Percentiles rank a stretch among this genome's conserved stretches.
Conservation (phyloP, 23 tunicate species). For the Halocynthia aurantium region DNA sequence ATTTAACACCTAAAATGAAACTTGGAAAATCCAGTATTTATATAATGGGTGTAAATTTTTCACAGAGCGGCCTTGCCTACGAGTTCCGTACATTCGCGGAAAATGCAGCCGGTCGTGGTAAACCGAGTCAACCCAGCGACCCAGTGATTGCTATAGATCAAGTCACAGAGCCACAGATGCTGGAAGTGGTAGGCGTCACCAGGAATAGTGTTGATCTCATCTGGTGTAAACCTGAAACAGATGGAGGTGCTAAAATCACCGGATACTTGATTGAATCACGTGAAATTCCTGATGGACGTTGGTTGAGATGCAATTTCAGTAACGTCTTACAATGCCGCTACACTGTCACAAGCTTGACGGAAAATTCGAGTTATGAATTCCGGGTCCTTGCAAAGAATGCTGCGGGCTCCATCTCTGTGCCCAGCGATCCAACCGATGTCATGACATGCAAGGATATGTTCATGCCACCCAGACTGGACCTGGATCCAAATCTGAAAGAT, state of each 20-base stretch:
- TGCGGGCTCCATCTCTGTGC: slow-evolving; percentile 84
- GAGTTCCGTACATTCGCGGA: slow-evolving; percentile 83
- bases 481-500: slow-evolving; percentile 48
- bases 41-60: not conserved
- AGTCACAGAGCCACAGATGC: slow-evolving; percentile 49
- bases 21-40: too few species aligned
- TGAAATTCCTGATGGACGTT: slow-evolving; percentile 42
- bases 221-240: slow-evolving; percentile 88
- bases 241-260: slow-evolving; percentile 88
- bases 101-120: slow-evolving; percentile 84
- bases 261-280: slow-evolving; percentile 81
- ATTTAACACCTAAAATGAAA: too few species aligned
- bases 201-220: slow-evolving; percentile 54
- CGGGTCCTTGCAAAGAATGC: slow-evolving; percentile 89
- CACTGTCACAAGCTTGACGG: slow-evolving; percentile 71
- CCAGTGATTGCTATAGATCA: slow-evolving; percentile 75
- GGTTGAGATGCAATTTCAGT: slow-evolving; percentile 84
- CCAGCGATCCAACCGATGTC: slow-evolving; percentile 57
- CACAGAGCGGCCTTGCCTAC: slow-evolving; percentile 69
- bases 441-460: slow-evolving; percentile 69
- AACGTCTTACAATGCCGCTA: slow-evolving; percentile 65
- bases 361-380: slow-evolving; percentile 74
- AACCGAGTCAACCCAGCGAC: slow-evolving; percentile 65
- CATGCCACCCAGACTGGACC: slow-evolving; percentile 60
- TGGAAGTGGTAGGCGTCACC: slow-evolving; percentile 52